These are phyloP conservation scores for Eciton burchellii DNA, from an alignment of 1,140 invertebrate species.

Conservation along the genomic window DNA sequence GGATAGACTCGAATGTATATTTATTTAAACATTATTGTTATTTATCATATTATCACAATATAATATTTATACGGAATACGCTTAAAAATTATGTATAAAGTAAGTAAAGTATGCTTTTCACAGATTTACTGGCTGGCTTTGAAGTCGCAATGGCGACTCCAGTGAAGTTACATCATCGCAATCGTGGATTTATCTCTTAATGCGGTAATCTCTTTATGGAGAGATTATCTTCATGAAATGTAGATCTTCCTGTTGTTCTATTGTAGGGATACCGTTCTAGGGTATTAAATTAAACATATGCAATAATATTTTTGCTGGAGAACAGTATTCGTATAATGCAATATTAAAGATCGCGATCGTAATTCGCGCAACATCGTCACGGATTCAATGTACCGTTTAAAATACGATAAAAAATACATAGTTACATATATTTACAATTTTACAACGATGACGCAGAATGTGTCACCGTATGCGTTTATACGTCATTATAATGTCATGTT, in stretches of 20 bases:
- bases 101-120: slow-evolving; percentile 38
- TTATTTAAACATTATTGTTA: slow-evolving; percentile 73
- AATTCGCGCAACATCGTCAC: slow-evolving; percentile 43
- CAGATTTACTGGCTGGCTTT: slow-evolving; percentile 21
- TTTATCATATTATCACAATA: slow-evolving; percentile 82
- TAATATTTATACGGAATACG: slow-evolving; percentile 80
- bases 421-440: slow-evolving; percentile 63
- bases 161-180: background rate
- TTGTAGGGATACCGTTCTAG: background rate
- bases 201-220: background rate
- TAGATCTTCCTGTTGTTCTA: slow-evolving; percentile 1
- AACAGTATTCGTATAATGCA: slow-evolving; percentile 17
- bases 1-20: slow-evolving; percentile 58
- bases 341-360: background rate
- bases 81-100: slow-evolving; percentile 70
- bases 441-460: slow-evolving; percentile 52
- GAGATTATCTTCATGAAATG: slow-evolving; percentile 6
- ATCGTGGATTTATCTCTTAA: slow-evolving; percentile 13
- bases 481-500: slow-evolving; percentile 58
- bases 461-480: slow-evolving; percentile 33
- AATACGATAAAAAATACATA: slow-evolving; percentile 68
- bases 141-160: background rate
- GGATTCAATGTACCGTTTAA: slow-evolving; percentile 54
- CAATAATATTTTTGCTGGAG: background rate
- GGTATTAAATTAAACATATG: slow-evolving; percentile 11